Base-by-base conservation (phyloP, 2,797 vertebrate genomes). In the Brotula barbata region DNA sequence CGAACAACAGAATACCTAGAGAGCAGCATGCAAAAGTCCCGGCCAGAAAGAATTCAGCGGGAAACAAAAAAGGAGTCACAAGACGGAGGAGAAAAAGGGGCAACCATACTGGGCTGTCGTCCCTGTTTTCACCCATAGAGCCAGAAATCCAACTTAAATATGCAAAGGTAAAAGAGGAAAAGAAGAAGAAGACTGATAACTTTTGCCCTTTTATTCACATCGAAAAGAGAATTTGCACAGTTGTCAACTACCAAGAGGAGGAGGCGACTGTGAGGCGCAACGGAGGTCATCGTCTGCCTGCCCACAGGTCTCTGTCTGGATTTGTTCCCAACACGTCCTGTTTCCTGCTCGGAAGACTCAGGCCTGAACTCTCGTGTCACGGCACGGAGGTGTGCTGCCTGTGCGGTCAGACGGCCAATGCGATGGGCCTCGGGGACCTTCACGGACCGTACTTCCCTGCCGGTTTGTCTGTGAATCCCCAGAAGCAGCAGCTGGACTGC, bases 241-340 rank as follows among this genome's bases (percentile, higher is more conserved):
- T 93, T 0, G 73, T 93, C 47, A 93, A 93, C 85, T 89, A 81
- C n/a, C 82, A 71, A 13, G 89, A 91, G 37, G 89, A 91, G 10
- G 87, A 86, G n/a, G 77, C 45, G 40, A 58, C 10, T 0, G 58
- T 48, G 3, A 31, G 41, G 41, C 59, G 34, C 60, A 48, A 46
- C 53, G 11, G 25, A 48, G 71, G 69, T 12, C 54, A 39, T 12
- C 60, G 37, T 0, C 69, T 7, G 2, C 3, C 17, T 0, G 21
- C 25, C n/a, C 0, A 62, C 11, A 37, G 9, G 7, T 64, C 69
- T 16, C 33, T 59, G 20, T 47, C 87, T 0, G 88, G 91, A 1
- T 82, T 83, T 0, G 58, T 92, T 8, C 92, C 92, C 34, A 81
- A 37, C 2, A 84, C 89, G 0, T 91, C 92, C 49, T 91, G 89